These are phyloP conservation scores for Hymenochirus boettgeri DNA, from an alignment of 2,113 vertebrate genomes.

Conservation along the genomic window DNA sequence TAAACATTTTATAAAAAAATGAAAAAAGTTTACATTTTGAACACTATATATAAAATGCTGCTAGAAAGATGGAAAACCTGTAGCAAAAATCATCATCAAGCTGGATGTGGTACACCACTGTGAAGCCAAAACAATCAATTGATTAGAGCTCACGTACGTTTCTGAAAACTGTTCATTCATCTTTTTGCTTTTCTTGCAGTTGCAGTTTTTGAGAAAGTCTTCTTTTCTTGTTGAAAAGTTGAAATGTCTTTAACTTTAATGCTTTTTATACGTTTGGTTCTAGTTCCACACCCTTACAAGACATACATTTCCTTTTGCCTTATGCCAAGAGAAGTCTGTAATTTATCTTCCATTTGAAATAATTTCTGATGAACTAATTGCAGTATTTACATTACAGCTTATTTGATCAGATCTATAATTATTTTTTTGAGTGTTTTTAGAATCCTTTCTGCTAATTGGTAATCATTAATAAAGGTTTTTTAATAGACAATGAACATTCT, in stretches of 20 bases:
- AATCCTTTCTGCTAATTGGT: too few relatives aligned
- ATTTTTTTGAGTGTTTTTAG: neutral
- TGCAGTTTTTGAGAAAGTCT: neutral
- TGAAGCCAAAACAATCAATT: neutral
- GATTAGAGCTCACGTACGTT: slow-evolving; percentile 46
- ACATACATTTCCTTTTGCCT: neutral
- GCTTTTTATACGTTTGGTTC: too few relatives aligned
- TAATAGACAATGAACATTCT: too few relatives aligned
- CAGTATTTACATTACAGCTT: neutral
- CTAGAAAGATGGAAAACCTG: neutral
- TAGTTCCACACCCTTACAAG: neutral
- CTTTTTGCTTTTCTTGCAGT: neutral
- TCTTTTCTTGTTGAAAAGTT: too few relatives aligned
- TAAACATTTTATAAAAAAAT: too few relatives aligned
- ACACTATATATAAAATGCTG: too few relatives aligned
- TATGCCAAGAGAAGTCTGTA: neutral
- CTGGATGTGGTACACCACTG: neutral
- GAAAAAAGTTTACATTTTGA: too few relatives aligned
- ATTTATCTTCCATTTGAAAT: neutral
- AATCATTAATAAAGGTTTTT: too few relatives aligned
- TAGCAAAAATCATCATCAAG: neutral
- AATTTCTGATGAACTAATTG: neutral
- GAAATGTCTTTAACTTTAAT: neutral
- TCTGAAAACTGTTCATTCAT: neutral
- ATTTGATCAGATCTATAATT: neutral